phyloP scores from a whole-genome alignment of 1,140 invertebrate species.

The Drosophila persimilis region DNA sequence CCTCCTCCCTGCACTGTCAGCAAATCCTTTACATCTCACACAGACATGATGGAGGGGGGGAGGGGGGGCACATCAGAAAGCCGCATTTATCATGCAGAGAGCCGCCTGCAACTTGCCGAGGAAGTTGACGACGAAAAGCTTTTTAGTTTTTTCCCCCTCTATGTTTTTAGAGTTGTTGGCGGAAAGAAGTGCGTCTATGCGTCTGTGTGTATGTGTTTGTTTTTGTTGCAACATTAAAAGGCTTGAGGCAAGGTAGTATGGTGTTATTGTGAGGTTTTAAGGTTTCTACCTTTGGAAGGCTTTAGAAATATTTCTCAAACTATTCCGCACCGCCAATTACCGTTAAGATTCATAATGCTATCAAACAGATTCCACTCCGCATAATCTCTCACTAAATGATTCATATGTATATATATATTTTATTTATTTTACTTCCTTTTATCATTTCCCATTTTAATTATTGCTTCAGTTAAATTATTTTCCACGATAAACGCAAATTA shows the following conservation, averaged over 20 bases:
- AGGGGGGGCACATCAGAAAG: constrained; percentile 41
- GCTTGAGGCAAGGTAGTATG: background rate
- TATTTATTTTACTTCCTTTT: constrained; percentile 21
- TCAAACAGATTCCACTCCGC: no score
- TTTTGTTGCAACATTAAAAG: constrained; percentile 33
- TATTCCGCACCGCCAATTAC: no score
- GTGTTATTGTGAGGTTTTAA: no score
- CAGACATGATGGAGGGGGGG: background rate
- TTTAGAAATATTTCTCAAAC: no score
- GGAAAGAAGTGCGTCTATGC: constrained; percentile 32
- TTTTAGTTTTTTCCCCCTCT: constrained; percentile 40
- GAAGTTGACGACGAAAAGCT: constrained; percentile 53
- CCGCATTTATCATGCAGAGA: constrained; percentile 64
- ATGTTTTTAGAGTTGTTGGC: constrained; percentile 31
- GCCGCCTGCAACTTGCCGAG: constrained; percentile 44
- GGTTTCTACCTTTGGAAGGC: no score
- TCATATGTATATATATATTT: background rate
- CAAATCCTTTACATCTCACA: constrained; percentile 34
- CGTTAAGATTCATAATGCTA: no score
- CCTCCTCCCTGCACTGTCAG: constrained; percentile 8
- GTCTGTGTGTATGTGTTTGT: constrained; percentile 7
- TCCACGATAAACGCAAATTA: constrained; percentile 69
- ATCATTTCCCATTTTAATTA: constrained; percentile 25
- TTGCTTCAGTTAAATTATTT: constrained; percentile 57
- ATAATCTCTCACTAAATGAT: constrained; percentile 21